Conservation (phyloP, 1,140 invertebrate species). For the Arctopsyche grandis region DNA sequence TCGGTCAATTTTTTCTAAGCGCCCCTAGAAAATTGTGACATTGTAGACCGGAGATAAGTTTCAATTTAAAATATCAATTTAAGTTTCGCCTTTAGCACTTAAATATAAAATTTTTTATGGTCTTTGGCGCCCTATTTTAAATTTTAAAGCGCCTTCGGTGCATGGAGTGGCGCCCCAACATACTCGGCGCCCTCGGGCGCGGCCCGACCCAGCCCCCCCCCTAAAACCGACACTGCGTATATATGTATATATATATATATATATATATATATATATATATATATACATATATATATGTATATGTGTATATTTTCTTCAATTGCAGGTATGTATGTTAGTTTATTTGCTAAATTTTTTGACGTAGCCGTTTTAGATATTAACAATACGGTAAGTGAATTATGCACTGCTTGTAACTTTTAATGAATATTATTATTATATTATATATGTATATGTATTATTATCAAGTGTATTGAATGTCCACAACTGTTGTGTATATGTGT, state of each 20-base stretch:
- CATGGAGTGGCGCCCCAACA: too few relatives aligned
- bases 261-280: not conserved
- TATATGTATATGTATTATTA: not conserved
- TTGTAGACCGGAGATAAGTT: too few relatives aligned
- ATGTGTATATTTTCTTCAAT: constrained; percentile 15
- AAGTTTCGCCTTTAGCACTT: too few relatives aligned
- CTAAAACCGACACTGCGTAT: too few relatives aligned
- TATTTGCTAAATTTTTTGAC: not conserved
- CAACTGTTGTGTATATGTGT: constrained; percentile 28
- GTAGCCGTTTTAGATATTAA: not conserved
- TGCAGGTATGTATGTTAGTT: constrained; percentile 17
- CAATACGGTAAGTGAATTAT: constrained; percentile 2
- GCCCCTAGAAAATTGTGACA: too few relatives aligned
- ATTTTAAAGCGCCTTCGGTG: too few relatives aligned
- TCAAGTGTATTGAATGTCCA: constrained; percentile 13
- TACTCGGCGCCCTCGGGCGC: too few relatives aligned
- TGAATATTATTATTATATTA: not conserved
- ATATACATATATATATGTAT: constrained; percentile 10
- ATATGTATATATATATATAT: constrained; percentile 11
- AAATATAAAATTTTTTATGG: too few relatives aligned
- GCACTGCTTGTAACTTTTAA: constrained; percentile 26
- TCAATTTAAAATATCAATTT: too few relatives aligned
- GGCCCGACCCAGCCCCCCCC: too few relatives aligned
- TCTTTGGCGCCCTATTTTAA: too few relatives aligned
- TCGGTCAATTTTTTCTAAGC: too few relatives aligned